These are phyloP conservation scores for Stichodactyla mertensii DNA, from an alignment of 64 coral and sea anemone genomes.

Conservation along the genomic window DNA sequence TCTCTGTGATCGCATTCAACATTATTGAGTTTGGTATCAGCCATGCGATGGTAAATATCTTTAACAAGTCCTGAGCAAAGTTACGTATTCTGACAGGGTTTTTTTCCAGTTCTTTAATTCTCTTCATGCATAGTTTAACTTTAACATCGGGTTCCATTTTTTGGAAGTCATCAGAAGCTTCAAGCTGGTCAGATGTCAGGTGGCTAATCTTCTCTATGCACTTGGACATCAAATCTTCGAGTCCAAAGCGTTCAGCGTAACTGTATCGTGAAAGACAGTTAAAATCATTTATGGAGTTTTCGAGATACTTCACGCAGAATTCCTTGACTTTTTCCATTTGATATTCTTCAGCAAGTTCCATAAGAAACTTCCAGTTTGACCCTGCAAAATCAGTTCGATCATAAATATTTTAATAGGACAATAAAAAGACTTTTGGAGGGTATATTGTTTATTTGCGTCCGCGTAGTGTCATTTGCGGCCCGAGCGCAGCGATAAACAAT, in stretches of 20 bases:
- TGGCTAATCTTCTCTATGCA: conserved; percentile 1
- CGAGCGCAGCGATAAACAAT: too few relatives aligned
- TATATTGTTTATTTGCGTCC: too few relatives aligned
- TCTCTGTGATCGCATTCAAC: too few relatives aligned
- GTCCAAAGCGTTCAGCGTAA: conserved; percentile 23
- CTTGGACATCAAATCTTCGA: conserved; percentile 13
- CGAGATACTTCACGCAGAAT: conserved; percentile 22
- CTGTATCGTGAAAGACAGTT: conserved; percentile 26
- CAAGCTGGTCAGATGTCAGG: background rate
- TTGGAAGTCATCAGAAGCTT: background rate
- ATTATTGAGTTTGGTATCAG: background rate
- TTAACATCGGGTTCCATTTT: conserved; percentile 31
- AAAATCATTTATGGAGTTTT: background rate
- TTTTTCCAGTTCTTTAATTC: conserved; percentile 26
- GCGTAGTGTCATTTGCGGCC: too few relatives aligned
- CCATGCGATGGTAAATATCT: background rate
- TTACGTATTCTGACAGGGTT: conserved; percentile 24
- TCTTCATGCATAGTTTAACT: conserved; percentile 16
- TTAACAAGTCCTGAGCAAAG: conserved; percentile 15
- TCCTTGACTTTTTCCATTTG: conserved; percentile 46
- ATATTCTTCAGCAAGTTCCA: conserved; percentile 54
- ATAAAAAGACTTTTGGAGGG: background rate
- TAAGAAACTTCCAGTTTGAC: conserved; percentile 34
- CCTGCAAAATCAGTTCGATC: background rate
- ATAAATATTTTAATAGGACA: background rate